These are phyloP conservation scores for Xenops minutus DNA, from an alignment of 2,797 vertebrate genomes.

Conservation along the genomic window DNA sequence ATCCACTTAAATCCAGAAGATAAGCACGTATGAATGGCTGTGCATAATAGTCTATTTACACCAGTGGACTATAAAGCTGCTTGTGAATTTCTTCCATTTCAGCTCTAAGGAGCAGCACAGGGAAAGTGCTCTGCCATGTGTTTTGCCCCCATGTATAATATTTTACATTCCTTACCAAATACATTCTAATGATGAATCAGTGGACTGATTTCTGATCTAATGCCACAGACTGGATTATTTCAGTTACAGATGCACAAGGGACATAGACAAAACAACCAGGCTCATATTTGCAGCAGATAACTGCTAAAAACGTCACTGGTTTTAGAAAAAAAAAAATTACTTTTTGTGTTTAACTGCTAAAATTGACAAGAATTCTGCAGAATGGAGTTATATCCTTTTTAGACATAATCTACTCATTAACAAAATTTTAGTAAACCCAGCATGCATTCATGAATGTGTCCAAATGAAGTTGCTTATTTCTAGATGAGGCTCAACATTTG, in stretches of 20 bases:
- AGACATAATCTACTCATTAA: neutral
- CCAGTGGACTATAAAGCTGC: neutral
- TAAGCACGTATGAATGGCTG: conserved; percentile 3
- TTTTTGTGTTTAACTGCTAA: neutral
- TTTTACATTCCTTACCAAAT: neutral
- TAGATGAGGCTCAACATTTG: neutral
- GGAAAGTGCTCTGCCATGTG: neutral
- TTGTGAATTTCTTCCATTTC: conserved; percentile 4
- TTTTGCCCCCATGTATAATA: neutral
- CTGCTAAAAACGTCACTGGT: neutral
- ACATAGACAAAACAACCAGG: neutral
- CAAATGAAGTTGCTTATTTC: neutral
- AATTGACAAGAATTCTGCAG: neutral
- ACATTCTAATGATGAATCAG: neutral
- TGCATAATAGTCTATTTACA: neutral
- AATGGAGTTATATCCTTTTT: neutral
- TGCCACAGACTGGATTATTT: neutral
- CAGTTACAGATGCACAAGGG: neutral
- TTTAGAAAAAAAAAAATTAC: neutral
- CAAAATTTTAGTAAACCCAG: neutral
- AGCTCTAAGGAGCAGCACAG: neutral
- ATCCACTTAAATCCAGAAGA: conserved; percentile 57
- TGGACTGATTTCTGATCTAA: neutral
- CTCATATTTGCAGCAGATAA: neutral
- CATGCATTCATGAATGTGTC: accelerated